Evolutionary conservation across 2,797 vertebrate genomes (phyloP).

Genomic region (Xiphophorus birchmanni): DNA sequence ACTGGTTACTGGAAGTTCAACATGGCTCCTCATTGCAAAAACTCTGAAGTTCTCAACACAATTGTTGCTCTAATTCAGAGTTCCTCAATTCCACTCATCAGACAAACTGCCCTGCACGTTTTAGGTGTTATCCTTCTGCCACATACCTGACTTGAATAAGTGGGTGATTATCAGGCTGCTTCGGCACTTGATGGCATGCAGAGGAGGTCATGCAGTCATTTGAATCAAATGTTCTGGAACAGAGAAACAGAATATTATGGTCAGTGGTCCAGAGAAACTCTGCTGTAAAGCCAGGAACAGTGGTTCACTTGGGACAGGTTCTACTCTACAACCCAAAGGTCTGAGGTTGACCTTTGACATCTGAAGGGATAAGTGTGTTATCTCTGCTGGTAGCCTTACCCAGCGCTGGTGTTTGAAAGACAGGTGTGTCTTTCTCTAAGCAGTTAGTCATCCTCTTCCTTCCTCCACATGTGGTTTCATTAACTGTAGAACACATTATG

Average conservation of each 20-base stretch:
- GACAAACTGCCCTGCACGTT: background rate
- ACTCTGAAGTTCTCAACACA: background rate
- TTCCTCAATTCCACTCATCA: background rate
- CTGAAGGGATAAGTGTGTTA: constrained; percentile 18
- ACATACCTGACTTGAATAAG: background rate
- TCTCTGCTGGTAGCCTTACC: constrained; percentile 39
- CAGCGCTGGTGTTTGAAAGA: constrained; percentile 1
- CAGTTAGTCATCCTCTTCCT: background rate
- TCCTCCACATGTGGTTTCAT: constrained; percentile 31
- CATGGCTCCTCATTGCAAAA: background rate
- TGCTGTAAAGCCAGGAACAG: background rate
- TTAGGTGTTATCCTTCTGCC: background rate
- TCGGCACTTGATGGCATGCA: background rate
- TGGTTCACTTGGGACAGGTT: background rate
- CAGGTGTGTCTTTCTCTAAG: constrained; percentile 33
- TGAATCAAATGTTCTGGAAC: background rate
- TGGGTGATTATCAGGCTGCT: background rate
- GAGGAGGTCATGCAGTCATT: background rate
- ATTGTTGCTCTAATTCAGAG: background rate
- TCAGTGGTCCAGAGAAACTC: background rate
- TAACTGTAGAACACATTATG: constrained; percentile 39
- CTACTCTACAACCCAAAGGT: constrained; percentile 18
- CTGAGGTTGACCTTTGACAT: background rate
- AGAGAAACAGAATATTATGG: background rate
- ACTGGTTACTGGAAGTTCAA: background rate